phyloP scores from a whole-genome alignment of 2,797 vertebrate genomes.

The Emydoidea blandingii region DNA sequence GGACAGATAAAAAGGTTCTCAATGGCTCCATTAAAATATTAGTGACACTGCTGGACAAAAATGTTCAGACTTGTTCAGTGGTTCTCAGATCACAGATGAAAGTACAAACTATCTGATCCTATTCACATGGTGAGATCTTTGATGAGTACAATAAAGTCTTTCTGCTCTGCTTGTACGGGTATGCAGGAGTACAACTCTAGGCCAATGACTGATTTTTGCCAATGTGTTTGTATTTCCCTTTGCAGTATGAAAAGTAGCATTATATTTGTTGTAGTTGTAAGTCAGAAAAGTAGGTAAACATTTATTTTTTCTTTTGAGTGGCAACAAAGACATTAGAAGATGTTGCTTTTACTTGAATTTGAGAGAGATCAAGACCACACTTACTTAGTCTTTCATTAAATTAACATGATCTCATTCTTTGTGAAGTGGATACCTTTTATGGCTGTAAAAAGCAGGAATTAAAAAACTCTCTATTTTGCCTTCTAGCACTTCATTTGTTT shows the following conservation, averaged over 20 bases:
- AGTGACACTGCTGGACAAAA: conserved; percentile 27
- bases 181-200: conserved; percentile 58
- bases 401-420: conserved; percentile 41
- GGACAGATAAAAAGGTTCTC: conserved; percentile 56
- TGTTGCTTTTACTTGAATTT: conserved; percentile 50
- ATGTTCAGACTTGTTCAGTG: conserved; percentile 32
- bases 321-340: neutral
- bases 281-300: conserved; percentile 26
- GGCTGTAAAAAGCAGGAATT: conserved; percentile 15
- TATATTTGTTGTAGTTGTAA: conserved; percentile 54
- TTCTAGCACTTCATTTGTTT: conserved; percentile 49
- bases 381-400: conserved; percentile 47
- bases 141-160: conserved; percentile 35
- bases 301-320: neutral
- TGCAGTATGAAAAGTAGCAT: conserved; percentile 24
- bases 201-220: conserved; percentile 42
- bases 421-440: conserved; percentile 34
- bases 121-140: conserved; percentile 36
- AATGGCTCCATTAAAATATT: conserved; percentile 51
- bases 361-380: conserved; percentile 23
- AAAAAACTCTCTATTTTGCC: conserved; percentile 56
- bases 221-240: conserved; percentile 45
- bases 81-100: conserved; percentile 63
- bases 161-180: neutral
- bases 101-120: conserved; percentile 36